phyloP scores from a whole-genome alignment of 2,797 vertebrate genomes.

The Pempheris klunzingeri region DNA sequence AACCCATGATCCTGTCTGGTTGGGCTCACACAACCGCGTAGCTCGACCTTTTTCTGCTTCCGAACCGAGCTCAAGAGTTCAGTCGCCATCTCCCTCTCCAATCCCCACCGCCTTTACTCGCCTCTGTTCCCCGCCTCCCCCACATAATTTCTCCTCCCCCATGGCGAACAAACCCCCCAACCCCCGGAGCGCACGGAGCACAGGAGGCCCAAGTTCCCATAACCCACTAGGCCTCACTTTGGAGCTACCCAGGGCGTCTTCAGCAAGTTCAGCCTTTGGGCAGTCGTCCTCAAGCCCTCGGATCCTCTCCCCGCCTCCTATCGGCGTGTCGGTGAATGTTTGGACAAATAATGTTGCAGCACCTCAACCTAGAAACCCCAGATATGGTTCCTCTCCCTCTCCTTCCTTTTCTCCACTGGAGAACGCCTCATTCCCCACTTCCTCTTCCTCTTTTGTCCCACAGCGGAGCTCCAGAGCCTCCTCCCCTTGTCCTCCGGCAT shows the following conservation, averaged over 20 bases:
- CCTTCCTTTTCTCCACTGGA: constrained; percentile 28
- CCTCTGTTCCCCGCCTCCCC: constrained; percentile 79
- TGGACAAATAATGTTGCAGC: constrained; percentile 75
- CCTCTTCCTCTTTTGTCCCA: constrained; percentile 28
- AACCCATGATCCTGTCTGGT: constrained; percentile 64
- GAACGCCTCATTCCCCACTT: constrained; percentile 7
- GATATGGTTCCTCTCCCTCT: constrained; percentile 36
- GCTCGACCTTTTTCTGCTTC: constrained; percentile 85
- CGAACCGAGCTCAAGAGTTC: constrained; percentile 87
- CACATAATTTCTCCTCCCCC: constrained; percentile 66
- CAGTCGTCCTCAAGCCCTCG: constrained; percentile 67
- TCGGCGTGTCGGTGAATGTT: constrained; percentile 72
- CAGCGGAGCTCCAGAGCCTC: constrained; percentile 38
- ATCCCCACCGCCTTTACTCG: constrained; percentile 62
- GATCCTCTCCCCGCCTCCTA: constrained; percentile 83
- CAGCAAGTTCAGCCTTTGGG: constrained; percentile 52
- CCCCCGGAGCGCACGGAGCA: constrained; percentile 66
- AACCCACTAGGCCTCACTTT: constrained; percentile 82
- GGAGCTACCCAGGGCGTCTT: constrained; percentile 77
- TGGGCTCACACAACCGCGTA: constrained; percentile 79
- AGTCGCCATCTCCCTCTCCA: constrained; percentile 76
- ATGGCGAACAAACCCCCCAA: constrained; percentile 81
- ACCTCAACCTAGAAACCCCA: constrained; percentile 80
- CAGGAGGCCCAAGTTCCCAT: constrained; percentile 65
- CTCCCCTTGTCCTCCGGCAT: constrained; percentile 47